Conservation (phyloP, 1,140 invertebrate species). For the Diorhabda elongata region DNA sequence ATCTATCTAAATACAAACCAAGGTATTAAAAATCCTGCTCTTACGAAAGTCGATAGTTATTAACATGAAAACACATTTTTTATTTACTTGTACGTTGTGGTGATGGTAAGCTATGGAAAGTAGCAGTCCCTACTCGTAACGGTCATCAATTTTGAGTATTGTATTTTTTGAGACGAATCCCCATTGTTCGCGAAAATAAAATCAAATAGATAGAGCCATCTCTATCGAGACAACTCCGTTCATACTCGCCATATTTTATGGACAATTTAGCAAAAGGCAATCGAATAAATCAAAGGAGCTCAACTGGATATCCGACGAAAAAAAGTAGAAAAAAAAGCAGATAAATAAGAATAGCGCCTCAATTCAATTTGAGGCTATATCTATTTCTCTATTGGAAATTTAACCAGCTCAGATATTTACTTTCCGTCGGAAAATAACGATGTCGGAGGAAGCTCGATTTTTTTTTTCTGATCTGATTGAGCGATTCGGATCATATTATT, state of each 20-base stretch:
- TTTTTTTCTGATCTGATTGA: slow-evolving; percentile 2
- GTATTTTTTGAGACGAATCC: no score
- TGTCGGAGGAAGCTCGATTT: neutral
- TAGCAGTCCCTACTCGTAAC: no score
- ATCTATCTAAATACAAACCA: no score
- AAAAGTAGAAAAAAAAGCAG: neutral
- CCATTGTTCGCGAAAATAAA: no score
- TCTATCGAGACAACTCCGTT: neutral
- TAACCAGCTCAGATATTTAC: neutral
- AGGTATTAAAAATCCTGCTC: no score
- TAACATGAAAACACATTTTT: no score
- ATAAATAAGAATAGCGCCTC: slow-evolving; percentile 2
- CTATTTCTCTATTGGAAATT: slow-evolving; percentile 2
- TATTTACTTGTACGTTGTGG: no score
- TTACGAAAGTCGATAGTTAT: no score
- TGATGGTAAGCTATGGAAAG: no score
- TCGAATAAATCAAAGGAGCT: neutral
- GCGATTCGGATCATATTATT: neutral
- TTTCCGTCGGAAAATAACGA: no score
- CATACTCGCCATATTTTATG: neutral
- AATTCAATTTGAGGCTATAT: slow-evolving; percentile 2
- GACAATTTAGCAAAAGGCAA: slow-evolving; percentile 2
- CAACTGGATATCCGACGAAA: neutral
- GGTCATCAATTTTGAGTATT: no score
- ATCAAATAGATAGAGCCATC: neutral